Evolutionary conservation across 2,797 vertebrate genomes (phyloP), one percentile per base, ranked within the genome.

Genomic region (Cirrhinus molitorella): DNA sequence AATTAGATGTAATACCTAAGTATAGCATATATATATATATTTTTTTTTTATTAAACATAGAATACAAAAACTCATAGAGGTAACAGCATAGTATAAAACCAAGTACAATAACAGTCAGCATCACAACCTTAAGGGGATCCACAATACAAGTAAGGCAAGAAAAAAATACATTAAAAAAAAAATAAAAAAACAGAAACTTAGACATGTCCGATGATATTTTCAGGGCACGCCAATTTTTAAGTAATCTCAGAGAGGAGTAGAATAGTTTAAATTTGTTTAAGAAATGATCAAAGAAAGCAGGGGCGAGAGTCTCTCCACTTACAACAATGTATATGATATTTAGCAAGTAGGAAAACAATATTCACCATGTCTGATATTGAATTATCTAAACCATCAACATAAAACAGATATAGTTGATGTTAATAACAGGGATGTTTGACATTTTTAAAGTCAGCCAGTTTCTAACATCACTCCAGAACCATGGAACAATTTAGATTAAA

Each of bases 371-470:
- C 57, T 28, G 57, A 28, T 61, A 14, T 61, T 61, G 13, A 28
- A 16, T 7, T 16, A 28, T 14, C 28, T 63, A 63, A 31, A 63
- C 25, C 61, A 47, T 47, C 40, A 47, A 47, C 43, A 4, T 47
- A 47, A 68, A 45, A 70, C 67, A 47, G 67, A 70, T 70, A 70
- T 47, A 12, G 14, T 47, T 9, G 3, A 47, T 47, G 14, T 4
- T 28, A 17, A n/a, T n/a, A n/a, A 17, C 67, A 70, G 67, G 67
- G 67, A 47, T 47, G 43, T 71, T 71, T 71, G 67, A 47, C n/a
- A 25, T 47, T 47, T 71, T 49, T 63, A 25, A 6, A 31, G 16
- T 65, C 8, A 66, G 31, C 28, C 28, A 34, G 31, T 65, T 9
- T 37, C 68, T 49, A 25, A 28, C 68, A 72, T 28, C 8, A 51